Evolutionary conservation across 2,888 invertebrate species (phyloP).

Genomic region (Ommatoiulus sabulosus): DNA sequence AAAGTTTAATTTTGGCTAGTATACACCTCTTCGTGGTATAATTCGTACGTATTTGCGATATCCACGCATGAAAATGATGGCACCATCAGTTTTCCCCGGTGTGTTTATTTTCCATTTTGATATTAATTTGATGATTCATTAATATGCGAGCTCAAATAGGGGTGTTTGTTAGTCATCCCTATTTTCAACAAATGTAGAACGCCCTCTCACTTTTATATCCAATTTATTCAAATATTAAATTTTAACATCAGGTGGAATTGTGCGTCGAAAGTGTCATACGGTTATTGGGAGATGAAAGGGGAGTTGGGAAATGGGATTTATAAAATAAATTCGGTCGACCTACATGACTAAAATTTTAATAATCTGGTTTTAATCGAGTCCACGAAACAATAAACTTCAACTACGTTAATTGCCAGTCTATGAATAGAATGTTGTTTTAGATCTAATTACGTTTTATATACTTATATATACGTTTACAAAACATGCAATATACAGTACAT

Average conservation of each 20-base stretch:
- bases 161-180: conserved; percentile 47
- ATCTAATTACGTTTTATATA: neutral
- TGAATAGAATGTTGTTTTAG: neutral
- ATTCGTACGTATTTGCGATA: neutral
- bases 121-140: conserved; percentile 42
- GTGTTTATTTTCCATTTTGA: conserved; percentile 41
- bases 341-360: conserved; percentile 40
- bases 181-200: conserved; percentile 29
- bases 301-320: neutral
- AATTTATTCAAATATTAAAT: conserved; percentile 42
- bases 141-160: conserved; percentile 20
- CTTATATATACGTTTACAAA: neutral
- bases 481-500: neutral
- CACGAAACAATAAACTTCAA: conserved; percentile 37
- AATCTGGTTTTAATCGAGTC: conserved; percentile 45
- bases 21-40: neutral
- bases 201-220: conserved; percentile 45
- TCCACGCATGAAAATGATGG: neutral
- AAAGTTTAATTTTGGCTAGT: neutral
- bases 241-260: neutral
- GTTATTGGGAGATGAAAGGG: conserved; percentile 3
- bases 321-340: conserved; percentile 25
- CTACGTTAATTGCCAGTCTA: neutral
- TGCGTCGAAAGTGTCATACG: conserved; percentile 5
- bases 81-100: conserved; percentile 40